phyloP scores from a whole-genome alignment of 2,888 invertebrate species.

The Biston betularia region DNA sequence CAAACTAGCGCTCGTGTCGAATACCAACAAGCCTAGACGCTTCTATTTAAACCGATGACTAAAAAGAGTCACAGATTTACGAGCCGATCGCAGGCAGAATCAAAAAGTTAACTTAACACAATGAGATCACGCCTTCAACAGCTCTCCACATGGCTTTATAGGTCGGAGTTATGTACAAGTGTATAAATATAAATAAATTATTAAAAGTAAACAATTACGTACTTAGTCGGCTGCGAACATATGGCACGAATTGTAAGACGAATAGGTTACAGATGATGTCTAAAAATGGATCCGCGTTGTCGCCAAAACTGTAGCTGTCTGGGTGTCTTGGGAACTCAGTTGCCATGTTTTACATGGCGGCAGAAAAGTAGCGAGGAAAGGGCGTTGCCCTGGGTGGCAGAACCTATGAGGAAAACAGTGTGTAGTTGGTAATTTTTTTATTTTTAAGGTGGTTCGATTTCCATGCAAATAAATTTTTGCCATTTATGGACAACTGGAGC shows the following conservation, averaged over 20 bases:
- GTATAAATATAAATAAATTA: conserved; percentile 39
- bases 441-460: no score
- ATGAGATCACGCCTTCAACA: conserved; percentile 41
- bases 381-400: no score
- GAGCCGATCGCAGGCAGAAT: conserved; percentile 30
- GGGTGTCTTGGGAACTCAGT: conserved; percentile 2
- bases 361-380: background rate
- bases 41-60: conserved; percentile 30
- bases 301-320: conserved; percentile 16
- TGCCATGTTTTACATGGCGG: background rate
- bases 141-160: conserved; percentile 33
- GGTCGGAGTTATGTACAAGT: conserved; percentile 40
- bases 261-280: conserved; percentile 27
- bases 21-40: conserved; percentile 21
- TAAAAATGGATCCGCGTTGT: conserved; percentile 5
- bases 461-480: no score
- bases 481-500: no score
- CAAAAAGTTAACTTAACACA: conserved; percentile 36
- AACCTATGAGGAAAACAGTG: no score
- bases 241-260: conserved; percentile 31
- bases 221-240: conserved; percentile 18
- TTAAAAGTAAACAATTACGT: conserved; percentile 46
- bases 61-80: conserved; percentile 28
- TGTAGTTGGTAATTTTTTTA: no score
- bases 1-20: conserved; percentile 8